Evolutionary conservation across 2,797 vertebrate genomes (phyloP).

Genomic region (Enteromius thamalakanensis): DNA sequence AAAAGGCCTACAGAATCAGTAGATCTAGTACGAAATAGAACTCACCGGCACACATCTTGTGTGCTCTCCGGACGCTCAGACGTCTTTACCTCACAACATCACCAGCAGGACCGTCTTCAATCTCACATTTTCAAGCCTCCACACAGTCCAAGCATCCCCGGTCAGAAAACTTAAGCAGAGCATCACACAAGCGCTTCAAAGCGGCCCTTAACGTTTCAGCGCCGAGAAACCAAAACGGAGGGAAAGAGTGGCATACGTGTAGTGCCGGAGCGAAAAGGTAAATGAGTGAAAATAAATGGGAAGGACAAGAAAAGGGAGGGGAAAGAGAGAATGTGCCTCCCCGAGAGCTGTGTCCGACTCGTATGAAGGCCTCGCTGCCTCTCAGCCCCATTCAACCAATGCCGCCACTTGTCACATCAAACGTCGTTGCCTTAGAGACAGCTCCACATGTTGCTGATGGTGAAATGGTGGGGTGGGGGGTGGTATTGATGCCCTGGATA

Average conservation of each 20-base stretch:
- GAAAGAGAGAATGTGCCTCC: conserved; percentile 55
- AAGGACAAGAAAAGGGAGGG: conserved; percentile 58
- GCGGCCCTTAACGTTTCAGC: conserved; percentile 6
- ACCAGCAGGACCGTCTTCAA: conserved; percentile 12
- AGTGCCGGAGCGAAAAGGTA: conserved; percentile 42
- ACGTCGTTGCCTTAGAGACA: conserved; percentile 72
- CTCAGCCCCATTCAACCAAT: conserved; percentile 65
- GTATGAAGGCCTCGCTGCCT: conserved; percentile 63
- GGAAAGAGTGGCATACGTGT: conserved; percentile 26
- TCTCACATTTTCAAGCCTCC: conserved; percentile 24
- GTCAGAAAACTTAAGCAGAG: conserved; percentile 5
- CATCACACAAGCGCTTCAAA: conserved; percentile 16
- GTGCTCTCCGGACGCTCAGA: conserved; percentile 23
- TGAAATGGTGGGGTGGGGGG: conserved; percentile 49
- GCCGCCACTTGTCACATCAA: conserved; percentile 71
- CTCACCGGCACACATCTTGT: conserved; percentile 43
- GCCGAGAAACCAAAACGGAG: conserved; percentile 11
- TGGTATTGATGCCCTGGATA: conserved; percentile 50
- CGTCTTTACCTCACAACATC: conserved; percentile 23
- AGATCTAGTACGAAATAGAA: conserved; percentile 17
- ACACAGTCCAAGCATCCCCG: conserved; percentile 18
- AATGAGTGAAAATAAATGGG: conserved; percentile 46
- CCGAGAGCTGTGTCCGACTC: conserved; percentile 51
- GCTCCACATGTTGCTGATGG: conserved; percentile 69
- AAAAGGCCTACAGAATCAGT: conserved; percentile 13